Evolutionary conservation across 2,797 vertebrate genomes (phyloP), one percentile per base, ranked within the genome.

Genomic region (Gambusia yucatana): DNA sequence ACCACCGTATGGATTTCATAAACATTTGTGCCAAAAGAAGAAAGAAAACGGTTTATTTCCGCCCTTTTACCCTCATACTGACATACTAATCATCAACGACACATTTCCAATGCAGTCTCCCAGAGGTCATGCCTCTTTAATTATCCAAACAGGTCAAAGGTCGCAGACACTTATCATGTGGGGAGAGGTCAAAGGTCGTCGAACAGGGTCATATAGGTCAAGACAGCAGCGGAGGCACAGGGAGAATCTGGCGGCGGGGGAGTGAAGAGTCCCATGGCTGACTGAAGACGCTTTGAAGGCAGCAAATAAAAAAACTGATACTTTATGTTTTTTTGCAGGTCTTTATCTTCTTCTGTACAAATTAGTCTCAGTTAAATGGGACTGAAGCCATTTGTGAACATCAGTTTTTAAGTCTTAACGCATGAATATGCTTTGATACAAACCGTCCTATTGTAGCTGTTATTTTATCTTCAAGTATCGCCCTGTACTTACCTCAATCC

Each of bases 151-250:
- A 85, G 94, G 92, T 93, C 91, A 94, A 65, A 93, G 93, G 91
- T 94, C 91, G 90, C 89, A 93, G 88, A 92, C 92, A 94, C 93
- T 94, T 93, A 93, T 93, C 91, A 94, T 93, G 92, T 93, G 85
- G 84, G 16, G 69, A 80, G 65, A 82, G 91, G 90, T 94, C 90
- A 94, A 73, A 93, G 94, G 93, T 79, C 92, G 91, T 83, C 80
- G 59, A 13, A 77, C 9, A 3, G 67, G 93, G 91, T 90, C 91
- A 83, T 75, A n/a, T 17, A 82, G 94, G 92, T 94, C 91, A 87
- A 86, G 76, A 83, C 87, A 88, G 86, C 75, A 80, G 86, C 74
- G 72, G 79, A 22, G 80, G 79, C 79, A 89, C 76, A 41, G 72
- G 50, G 83, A 88, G 83, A 88, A 70, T 80, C 70, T 72, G 78